Evolutionary conservation across 2,113 vertebrate genomes (phyloP).

Genomic region (Rattus rattus): DNA sequence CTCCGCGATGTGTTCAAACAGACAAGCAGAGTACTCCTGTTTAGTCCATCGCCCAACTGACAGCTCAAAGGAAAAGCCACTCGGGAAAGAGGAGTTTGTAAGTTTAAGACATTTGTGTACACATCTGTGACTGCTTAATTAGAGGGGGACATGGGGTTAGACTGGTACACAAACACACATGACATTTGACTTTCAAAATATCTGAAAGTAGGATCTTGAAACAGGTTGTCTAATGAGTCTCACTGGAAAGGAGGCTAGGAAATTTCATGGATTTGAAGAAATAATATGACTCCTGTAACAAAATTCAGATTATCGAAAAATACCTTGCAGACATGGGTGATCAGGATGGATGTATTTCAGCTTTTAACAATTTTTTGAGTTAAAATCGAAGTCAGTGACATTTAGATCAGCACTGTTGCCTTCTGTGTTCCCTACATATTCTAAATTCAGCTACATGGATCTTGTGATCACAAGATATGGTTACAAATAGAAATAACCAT

Average conservation of each 20-base stretch:
- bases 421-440: slow-evolving; percentile 69
- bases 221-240: slow-evolving; percentile 57
- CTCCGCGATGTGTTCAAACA: slow-evolving; percentile 10
- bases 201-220: slow-evolving; percentile 45
- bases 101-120: slow-evolving; percentile 13
- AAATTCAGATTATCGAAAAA: slow-evolving; percentile 52
- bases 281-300: slow-evolving; percentile 15
- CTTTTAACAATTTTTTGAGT: slow-evolving; percentile 57
- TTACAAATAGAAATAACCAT: slow-evolving; percentile 73
- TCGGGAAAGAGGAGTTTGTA: background rate
- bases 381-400: slow-evolving; percentile 69
- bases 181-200: slow-evolving; percentile 48
- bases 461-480: slow-evolving; percentile 68
- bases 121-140: slow-evolving; percentile 11
- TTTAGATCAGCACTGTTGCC: slow-evolving; percentile 67
- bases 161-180: background rate
- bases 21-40: background rate
- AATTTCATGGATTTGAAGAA: slow-evolving; percentile 42
- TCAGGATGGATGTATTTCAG: slow-evolving; percentile 58
- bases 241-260: slow-evolving; percentile 52
- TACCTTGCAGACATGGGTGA: slow-evolving; percentile 52
- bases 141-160: slow-evolving; percentile 44
- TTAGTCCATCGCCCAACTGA: background rate
- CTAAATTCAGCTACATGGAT: slow-evolving; percentile 72
- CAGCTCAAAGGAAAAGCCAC: background rate